These are phyloP conservation scores for Pseudorasbora parva DNA, from an alignment of 2,113 vertebrate genomes.

Conservation along the genomic window DNA sequence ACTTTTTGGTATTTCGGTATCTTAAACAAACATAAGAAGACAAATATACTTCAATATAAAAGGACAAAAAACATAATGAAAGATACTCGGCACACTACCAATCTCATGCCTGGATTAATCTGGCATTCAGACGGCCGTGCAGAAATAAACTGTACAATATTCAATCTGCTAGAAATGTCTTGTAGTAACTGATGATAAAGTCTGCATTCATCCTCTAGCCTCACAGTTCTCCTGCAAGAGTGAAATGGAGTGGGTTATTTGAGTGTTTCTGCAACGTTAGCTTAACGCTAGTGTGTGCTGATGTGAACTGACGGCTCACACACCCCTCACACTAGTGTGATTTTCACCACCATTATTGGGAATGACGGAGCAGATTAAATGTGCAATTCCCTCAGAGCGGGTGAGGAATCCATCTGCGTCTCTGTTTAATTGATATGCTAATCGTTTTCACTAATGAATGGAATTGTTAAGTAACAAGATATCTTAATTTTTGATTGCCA, in stretches of 20 bases:
- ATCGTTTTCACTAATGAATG: slow-evolving; percentile 83
- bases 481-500: slow-evolving; percentile 71
- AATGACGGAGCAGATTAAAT: slow-evolving; percentile 84
- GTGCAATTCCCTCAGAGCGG: slow-evolving; percentile 84
- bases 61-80: background rate
- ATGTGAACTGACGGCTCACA: slow-evolving; percentile 82
- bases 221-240: background rate
- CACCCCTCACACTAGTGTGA: slow-evolving; percentile 76
- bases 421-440: slow-evolving; percentile 81
- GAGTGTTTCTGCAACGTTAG: slow-evolving; percentile 42
- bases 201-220: background rate
- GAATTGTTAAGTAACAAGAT: slow-evolving; percentile 81
- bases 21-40: background rate
- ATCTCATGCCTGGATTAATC: background rate
- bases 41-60: background rate
- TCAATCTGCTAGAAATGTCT: background rate
- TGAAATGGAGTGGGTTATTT: slow-evolving; percentile 29
- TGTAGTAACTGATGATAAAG: slow-evolving; percentile 9
- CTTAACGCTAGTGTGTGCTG: slow-evolving; percentile 62
- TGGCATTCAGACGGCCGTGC: background rate
- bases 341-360: slow-evolving; percentile 79
- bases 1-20: background rate
- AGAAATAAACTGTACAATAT: slow-evolving; percentile 4
- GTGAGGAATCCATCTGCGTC: slow-evolving; percentile 73
- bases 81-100: background rate